phyloP scores from a whole-genome alignment of 2,797 vertebrate species.

The Parauchenoglanis punctatus region DNA sequence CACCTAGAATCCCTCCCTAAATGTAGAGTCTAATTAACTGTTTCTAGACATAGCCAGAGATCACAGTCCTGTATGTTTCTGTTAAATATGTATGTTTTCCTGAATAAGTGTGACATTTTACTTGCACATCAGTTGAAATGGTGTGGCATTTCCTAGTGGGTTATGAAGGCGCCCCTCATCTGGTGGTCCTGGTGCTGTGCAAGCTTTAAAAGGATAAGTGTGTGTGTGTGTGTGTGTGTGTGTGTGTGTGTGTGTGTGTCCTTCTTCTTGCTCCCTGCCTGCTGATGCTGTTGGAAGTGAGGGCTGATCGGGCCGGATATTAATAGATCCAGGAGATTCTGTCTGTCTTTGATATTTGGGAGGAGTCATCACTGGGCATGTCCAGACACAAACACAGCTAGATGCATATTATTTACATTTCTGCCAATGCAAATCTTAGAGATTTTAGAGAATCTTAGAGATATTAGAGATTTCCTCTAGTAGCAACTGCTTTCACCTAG shows the following conservation, averaged over 20 bases:
- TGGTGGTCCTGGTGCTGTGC: slow-evolving; percentile 3
- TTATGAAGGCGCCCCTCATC: slow-evolving; percentile 10
- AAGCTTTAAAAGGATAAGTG: slow-evolving; percentile 3
- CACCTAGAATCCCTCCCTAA: neutral
- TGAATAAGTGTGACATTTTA: slow-evolving; percentile 23
- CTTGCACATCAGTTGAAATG: slow-evolving; percentile 5
- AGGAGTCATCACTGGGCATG: slow-evolving; percentile 29
- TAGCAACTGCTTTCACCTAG: neutral
- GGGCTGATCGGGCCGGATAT: slow-evolving; percentile 64
- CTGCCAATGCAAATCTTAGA: neutral
- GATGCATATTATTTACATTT: neutral
- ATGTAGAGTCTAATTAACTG: neutral
- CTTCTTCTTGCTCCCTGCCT: slow-evolving; percentile 48
- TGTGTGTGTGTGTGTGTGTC: neutral
- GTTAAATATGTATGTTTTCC: neutral
- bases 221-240: neutral
- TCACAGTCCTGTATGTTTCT: neutral
- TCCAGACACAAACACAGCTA: slow-evolving; percentile 7
- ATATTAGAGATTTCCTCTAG: neutral
- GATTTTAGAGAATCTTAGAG: too few relatives aligned
- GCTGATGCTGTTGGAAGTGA: slow-evolving; percentile 64
- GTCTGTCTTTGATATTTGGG: slow-evolving; percentile 45
- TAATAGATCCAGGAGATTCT: slow-evolving; percentile 63
- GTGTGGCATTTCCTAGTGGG: slow-evolving; percentile 54
- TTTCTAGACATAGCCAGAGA: neutral